Base-by-base conservation (phyloP, 2,113 vertebrate genomes). In the Clupea harengus region DNA sequence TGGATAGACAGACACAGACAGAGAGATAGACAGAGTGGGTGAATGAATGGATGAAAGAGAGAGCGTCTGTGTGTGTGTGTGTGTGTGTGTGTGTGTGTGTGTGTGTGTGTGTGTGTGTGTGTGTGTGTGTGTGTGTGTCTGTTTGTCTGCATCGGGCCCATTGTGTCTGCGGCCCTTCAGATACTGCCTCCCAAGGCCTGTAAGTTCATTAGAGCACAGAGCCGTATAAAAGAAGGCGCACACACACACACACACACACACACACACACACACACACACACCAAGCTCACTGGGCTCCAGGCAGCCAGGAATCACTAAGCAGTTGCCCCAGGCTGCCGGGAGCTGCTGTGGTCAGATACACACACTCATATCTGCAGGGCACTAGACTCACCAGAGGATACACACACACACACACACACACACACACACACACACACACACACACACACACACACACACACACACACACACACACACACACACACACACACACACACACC, bases 301-400 rank as follows among this genome's bases (percentile, higher is more conserved):
- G 94, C 94, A 92, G 93, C 92, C 89, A 88, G 90, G 94, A 95
- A 95, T 95, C 92, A 93, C 91, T 94, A 94, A 96, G 93, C 91
- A 95, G 94, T 93, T 92, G 95, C 95, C 95, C 18, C 89, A 94
- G 94, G 95, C 93, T 88, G 94, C 89, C 88, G 91, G 90, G 89
- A 90, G 39, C 39, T 39, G 39, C 39, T 39, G 39, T 39, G 39
- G 91, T 88, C 93, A 95, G 93, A 93, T 95, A 94, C 88, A 91
- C 90, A 91, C 87, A 91, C 92, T 89, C 89, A 88, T 94, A 91
- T 92, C 94, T 93, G 92, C 92, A 93, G 93, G 94, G 93, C 93
- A 94, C 92, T 91, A 93, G 92, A 92, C 92, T 93, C 94, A 94
- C 94, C 83, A 57, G 94, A 92, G 94, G 82, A 90, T 91, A 92